These are phyloP conservation scores for Argynnis bischoffii DNA, from an alignment of 2,888 invertebrate species.

Conservation along the genomic window DNA sequence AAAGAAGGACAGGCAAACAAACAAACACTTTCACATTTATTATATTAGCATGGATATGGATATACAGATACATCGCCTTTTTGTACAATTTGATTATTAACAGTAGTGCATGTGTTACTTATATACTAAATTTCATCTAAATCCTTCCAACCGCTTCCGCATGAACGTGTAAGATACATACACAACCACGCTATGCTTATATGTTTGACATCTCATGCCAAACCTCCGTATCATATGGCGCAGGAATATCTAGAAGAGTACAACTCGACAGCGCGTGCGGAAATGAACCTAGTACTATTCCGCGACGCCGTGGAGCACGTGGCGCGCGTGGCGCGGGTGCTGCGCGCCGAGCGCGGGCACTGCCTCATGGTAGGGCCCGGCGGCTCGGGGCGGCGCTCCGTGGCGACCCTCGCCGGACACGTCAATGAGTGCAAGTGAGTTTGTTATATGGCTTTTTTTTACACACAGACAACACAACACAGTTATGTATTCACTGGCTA, in stretches of 20 bases:
- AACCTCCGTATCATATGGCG: no score
- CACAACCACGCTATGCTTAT: no score
- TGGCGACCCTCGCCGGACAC: constrained; percentile 92
- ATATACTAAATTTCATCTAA: no score
- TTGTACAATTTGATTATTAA: no score
- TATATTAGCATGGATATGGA: no score
- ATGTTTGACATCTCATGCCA: no score
- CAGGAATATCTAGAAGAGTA: constrained; percentile 93
- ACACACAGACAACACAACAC: neutral
- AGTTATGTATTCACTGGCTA: no score
- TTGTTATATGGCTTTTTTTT: neutral
- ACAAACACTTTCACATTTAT: no score
- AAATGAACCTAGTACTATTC: constrained; percentile 93
- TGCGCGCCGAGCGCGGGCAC: constrained; percentile 94
- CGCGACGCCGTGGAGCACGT: constrained; percentile 94
- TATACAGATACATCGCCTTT: no score
- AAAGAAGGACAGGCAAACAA: no score
- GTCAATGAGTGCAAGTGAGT: constrained; percentile 89
- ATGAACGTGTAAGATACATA: no score
- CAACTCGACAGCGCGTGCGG: constrained; percentile 88
- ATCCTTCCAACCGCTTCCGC: no score
- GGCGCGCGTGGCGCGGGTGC: constrained; percentile 91
- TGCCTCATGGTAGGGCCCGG: constrained; percentile 94
- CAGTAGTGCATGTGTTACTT: constrained; percentile 19
- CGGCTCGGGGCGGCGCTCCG: constrained; percentile 94